Evolutionary conservation across 2,888 invertebrate genomes (phyloP), one percentile per base, ranked within the genome.

Genomic region (Eupithecia tripunctaria): DNA sequence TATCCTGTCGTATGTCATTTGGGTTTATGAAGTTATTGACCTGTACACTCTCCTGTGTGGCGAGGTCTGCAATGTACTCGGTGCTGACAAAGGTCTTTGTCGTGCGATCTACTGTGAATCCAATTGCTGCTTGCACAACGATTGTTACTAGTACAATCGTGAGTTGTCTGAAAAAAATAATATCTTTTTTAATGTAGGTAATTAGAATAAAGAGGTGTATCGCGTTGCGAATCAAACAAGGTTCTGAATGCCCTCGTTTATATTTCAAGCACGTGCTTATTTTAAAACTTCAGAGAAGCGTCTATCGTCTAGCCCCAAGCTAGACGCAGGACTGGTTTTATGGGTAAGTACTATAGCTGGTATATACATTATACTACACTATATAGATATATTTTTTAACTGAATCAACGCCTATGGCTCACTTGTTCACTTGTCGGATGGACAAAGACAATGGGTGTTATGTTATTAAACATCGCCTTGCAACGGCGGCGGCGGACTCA

Each of bases 151-250:
- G 81, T 76, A 84, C 85, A 80, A 89, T 83, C 84, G 86, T 86
- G 82, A 88, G 83, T 83, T 85, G 89, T 87, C 93, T 93, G 92
- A 71, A 92, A 92, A 75, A 10, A 51, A 70, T 82, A 60, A 67
- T 36, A n/a, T 36, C 25, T 32, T 8, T 59, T 63, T 69, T 14
- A 59, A 27, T 59, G 6, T 43, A 18, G 36, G n/a, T 36, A 38
- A 43, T 43, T 1, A n/a, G 2, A 6, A 43, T 27, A 27, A 27
- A 27, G 27, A 59, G 51, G 21, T n/a, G 21, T 0, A 21, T 51
- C 10, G 21, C 21, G 21, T 43, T 43, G 21, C 10, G 10, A 51
- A 10, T 51, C 51, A 51, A 21, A 10, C 21, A 10, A 51, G 43
- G 43, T 43, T 43, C n/a, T 51, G 21, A 21, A 51, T n/a, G 51